phyloP scores from a whole-genome alignment of 2,113 vertebrate genomes.

The Pristiophorus japonicus region DNA sequence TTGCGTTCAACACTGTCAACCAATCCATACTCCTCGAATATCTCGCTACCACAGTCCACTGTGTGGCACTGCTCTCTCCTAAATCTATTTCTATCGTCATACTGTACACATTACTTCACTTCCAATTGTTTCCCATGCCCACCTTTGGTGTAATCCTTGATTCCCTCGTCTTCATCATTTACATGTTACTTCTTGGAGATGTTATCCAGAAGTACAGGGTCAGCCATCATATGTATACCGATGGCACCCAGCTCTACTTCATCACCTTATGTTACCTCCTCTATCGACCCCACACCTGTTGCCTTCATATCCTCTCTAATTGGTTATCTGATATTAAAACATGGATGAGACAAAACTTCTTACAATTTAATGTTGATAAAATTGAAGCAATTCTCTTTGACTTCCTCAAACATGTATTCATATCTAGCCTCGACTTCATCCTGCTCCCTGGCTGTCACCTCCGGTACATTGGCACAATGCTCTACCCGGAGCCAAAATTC shows the following conservation, averaged over 20 bases:
- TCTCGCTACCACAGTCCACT: background rate
- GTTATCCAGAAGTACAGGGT: too few species aligned
- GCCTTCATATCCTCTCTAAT: background rate
- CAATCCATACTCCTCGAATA: too few species aligned
- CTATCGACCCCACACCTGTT: background rate
- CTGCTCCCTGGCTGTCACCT: background rate
- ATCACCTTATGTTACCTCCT: too few species aligned
- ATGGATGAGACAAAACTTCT: too few species aligned
- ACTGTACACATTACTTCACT: background rate
- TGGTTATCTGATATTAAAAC: background rate
- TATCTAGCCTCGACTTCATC: background rate
- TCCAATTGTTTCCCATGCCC: background rate
- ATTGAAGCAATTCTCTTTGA: background rate
- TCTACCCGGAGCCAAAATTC: background rate
- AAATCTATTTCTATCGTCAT: background rate
- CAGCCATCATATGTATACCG: background rate
- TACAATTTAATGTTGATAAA: background rate
- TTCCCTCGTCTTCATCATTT: background rate
- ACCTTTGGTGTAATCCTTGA: background rate
- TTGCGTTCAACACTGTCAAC: too few species aligned
- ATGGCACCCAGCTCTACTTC: too few species aligned
- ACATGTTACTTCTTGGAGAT: background rate
- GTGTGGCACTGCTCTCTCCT: background rate
- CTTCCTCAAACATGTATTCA: background rate
- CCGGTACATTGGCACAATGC: background rate